Percentiles rank a stretch among this genome's conserved stretches.
Conservation (phyloP, 2,888 invertebrate species). For the Drosophila cognata region DNA sequence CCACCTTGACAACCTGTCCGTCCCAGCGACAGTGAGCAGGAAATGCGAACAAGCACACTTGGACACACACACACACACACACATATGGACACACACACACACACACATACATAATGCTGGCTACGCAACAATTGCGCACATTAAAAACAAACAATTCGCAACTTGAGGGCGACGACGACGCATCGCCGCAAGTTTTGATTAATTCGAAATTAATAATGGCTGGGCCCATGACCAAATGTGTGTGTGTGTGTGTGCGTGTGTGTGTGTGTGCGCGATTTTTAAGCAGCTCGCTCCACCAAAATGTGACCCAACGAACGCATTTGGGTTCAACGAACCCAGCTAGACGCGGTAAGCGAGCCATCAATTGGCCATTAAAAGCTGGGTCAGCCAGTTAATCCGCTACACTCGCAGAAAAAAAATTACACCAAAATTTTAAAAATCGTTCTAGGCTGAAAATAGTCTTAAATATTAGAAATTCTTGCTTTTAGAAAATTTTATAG, state of each 20-base stretch:
- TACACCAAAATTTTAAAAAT: background rate
- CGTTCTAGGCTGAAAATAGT: background rate
- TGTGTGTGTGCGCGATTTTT: constrained; percentile 15
- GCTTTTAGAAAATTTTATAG: background rate
- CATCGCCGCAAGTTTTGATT: constrained; percentile 64
- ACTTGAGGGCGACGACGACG: constrained; percentile 28
- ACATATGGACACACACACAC: background rate
- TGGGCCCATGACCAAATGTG: constrained; percentile 54
- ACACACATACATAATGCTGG: background rate
- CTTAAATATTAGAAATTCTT: background rate
- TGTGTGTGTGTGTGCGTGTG: constrained; percentile 1
- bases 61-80: background rate
- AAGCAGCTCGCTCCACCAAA: constrained; percentile 27
- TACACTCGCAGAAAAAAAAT: background rate
- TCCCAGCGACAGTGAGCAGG: constrained; percentile 45
- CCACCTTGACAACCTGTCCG: constrained; percentile 43
- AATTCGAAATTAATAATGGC: constrained; percentile 76
- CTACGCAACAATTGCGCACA: constrained; percentile 27
- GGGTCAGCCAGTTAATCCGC: background rate
- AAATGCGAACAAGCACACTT: constrained; percentile 9
- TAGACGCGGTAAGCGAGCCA: constrained; percentile 32
- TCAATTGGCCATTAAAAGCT: constrained; percentile 64
- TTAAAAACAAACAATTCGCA: constrained; percentile 18
- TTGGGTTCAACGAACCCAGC: constrained; percentile 60
- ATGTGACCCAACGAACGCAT: constrained; percentile 16